These are phyloP conservation scores for Vanacampus margaritifer DNA, from an alignment of 2,113 vertebrate genomes.

Conservation along the genomic window DNA sequence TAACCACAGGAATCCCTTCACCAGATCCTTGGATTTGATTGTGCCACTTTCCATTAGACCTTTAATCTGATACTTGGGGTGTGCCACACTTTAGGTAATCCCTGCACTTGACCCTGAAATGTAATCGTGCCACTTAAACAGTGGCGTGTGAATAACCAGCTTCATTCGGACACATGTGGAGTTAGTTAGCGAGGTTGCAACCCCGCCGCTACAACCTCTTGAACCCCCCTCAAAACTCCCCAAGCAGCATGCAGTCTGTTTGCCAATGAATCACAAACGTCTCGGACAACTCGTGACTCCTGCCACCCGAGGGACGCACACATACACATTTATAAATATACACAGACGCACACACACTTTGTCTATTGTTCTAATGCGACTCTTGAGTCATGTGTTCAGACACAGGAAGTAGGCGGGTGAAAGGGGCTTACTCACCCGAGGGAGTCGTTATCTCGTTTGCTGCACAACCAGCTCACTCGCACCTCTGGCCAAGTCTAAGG, in stretches of 20 bases:
- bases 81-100: not conserved
- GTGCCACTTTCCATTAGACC: not conserved
- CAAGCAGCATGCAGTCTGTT: conserved; percentile 19
- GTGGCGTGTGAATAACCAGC: conserved; percentile 2
- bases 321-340: conserved; percentile 10
- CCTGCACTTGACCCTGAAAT: conserved; percentile 2
- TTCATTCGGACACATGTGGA: not conserved
- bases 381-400: conserved; percentile 56
- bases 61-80: not conserved
- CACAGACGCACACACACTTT: conserved; percentile 5
- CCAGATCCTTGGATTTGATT: no score
- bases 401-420: conserved; percentile 54
- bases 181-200: conserved; percentile 1
- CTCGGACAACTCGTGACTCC: conserved; percentile 48
- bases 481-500: not conserved
- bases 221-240: conserved; percentile 10
- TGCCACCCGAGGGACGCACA: conserved; percentile 20
- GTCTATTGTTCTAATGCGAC: conserved; percentile 38
- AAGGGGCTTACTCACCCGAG: conserved; percentile 40
- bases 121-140: not conserved
- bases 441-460: conserved; percentile 44
- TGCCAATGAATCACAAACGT: conserved; percentile 50
- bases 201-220: conserved; percentile 18
- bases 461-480: conserved; percentile 14
- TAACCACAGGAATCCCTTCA: no score